Base-by-base conservation (phyloP, 2,888 invertebrate species). In the Heliconius ethilla region DNA sequence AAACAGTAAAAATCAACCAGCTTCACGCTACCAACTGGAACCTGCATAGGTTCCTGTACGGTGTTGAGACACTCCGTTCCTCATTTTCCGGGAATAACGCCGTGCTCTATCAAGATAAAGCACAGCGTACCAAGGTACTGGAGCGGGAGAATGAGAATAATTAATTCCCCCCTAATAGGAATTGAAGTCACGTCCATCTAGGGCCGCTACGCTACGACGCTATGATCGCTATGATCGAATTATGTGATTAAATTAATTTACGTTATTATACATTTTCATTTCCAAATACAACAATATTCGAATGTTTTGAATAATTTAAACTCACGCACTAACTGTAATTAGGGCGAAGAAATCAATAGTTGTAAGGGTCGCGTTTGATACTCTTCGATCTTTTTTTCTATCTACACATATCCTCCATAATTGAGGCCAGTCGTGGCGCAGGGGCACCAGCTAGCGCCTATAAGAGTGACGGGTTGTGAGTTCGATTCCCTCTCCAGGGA, bases 231-330 rank as follows among this genome's bases (percentile, higher is more conserved):
- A 29, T 33, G 15, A 45, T 45, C 15, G 15, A 15, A 45, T 51
- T 65, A 29, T 15, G 29, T 18, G 15, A 65, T 33, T 18, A 51
- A 27, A 27, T 37, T 67, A 11, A 67, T 67, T 37, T 13, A 10
- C 25, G n/a, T 69, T 37, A 40, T 15, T 67, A 55, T 55, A n/a
- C n/a, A 59, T n/a, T 33, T n/a, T 7, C 33, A 33, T 25, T 13
- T n/a, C 59, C 37, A 72, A 72, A 72, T 37, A 65, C 67, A 67
- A 45, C 33, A 51, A 33, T 15, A 69, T 22, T 75, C 75, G 40
- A 75, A 29, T 27, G 15, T 66, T 55, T 37, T 77, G n/a, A 75
- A 78, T 78, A 66, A 78, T 75, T 75, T 55, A 78, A 78, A 65
- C 51, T 45, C 69, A 75, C 78, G 75, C 75, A 51, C 75, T 33